A percentile compares a stretch with the other conserved stretches of the same genome.
These are phyloP conservation scores for Microtus oregoni DNA, from an alignment of 2,113 vertebrate species.

Conservation along the genomic window DNA sequence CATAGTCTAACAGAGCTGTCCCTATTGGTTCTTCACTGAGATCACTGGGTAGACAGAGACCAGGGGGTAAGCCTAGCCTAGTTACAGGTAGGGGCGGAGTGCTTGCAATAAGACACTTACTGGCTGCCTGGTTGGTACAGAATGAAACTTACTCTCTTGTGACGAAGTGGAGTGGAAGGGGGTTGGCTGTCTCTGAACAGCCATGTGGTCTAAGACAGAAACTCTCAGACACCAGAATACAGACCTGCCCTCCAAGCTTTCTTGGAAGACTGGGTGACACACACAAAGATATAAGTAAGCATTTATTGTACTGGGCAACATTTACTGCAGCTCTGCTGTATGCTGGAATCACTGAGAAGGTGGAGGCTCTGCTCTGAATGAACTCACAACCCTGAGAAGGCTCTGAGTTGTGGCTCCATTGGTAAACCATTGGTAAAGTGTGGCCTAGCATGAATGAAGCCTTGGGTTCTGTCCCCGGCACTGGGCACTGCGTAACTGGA, in stretches of 20 bases:
- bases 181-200: background rate
- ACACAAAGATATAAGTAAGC: background rate
- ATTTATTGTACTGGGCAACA: background rate
- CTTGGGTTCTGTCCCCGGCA: background rate
- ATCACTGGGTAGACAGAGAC: background rate
- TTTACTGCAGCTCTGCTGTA: background rate
- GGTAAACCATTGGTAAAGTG: background rate
- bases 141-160: background rate
- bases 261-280: background rate
- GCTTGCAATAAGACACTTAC: background rate
- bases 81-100: background rate
- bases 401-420: background rate
- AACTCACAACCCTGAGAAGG: background rate
- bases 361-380: background rate
- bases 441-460: background rate
- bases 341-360: background rate
- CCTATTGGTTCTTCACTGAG: background rate
- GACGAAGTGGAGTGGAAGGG: constrained; percentile 36
- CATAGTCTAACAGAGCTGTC: background rate
- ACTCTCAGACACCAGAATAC: background rate
- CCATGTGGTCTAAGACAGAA: background rate
- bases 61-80: background rate
- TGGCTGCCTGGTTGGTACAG: background rate
- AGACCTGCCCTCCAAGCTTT: background rate
- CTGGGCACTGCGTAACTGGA: background rate